Conservation (phyloP, 2,888 invertebrate genomes). For the Nomada flava region DNA sequence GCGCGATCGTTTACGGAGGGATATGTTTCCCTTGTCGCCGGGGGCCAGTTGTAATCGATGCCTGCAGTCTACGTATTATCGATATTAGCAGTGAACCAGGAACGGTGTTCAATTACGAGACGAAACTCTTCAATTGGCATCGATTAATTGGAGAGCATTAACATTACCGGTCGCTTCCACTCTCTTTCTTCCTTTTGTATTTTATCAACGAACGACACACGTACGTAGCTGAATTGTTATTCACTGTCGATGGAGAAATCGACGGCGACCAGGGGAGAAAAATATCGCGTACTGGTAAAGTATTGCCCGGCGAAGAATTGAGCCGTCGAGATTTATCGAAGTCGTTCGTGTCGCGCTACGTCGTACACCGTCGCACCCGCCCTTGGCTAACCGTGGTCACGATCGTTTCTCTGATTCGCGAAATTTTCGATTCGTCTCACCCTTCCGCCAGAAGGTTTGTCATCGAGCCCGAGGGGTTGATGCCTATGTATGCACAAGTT, state of each 20-base stretch:
- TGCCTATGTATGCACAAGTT: slow-evolving; percentile 12
- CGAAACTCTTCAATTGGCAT: slow-evolving; percentile 4
- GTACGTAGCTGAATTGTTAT: background rate
- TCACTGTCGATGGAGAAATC: background rate
- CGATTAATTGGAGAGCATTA: background rate
- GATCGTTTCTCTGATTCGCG: slow-evolving; percentile 42
- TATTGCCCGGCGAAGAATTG: slow-evolving; percentile 40
- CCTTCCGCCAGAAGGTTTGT: background rate
- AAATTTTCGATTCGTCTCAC: slow-evolving; percentile 54
- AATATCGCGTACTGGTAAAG: slow-evolving; percentile 26
- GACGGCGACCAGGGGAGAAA: background rate
- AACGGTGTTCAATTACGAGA: slow-evolving; percentile 3
- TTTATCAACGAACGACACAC: slow-evolving; percentile 11
- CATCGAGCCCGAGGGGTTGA: background rate
- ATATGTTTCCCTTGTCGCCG: slow-evolving; percentile 4
- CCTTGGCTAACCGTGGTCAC: slow-evolving; percentile 9
- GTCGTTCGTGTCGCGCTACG: background rate
- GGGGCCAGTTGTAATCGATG: background rate
- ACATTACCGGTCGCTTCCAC: background rate
- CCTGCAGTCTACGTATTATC: slow-evolving; percentile 7
- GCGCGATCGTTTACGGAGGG: background rate
- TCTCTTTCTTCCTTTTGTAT: background rate
- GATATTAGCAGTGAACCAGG: slow-evolving; percentile 7
- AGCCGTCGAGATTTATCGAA: slow-evolving; percentile 42
- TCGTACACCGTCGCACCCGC: background rate